A percentile compares a stretch with the other conserved stretches of the same genome.
Evolutionary conservation across 1,140 invertebrate genomes (phyloP).

Genomic region (Chironomus striatipennis): DNA sequence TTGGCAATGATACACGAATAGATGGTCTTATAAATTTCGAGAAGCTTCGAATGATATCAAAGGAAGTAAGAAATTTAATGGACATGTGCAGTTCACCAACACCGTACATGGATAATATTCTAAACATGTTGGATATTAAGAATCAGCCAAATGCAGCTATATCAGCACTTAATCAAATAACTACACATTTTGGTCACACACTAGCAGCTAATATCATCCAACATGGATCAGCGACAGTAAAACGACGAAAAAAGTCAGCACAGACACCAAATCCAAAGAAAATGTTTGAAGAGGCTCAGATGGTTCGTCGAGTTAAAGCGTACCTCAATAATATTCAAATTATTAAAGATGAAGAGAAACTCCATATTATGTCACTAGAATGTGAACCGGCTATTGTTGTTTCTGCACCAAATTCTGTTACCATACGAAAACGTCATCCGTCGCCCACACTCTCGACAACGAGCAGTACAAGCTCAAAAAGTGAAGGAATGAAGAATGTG

Average conservation of each 20-base stretch:
- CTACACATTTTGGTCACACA: slow-evolving; percentile 47
- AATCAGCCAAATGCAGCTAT: slow-evolving; percentile 76
- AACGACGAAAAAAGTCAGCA: slow-evolving; percentile 81
- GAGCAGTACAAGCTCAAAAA: slow-evolving; percentile 79
- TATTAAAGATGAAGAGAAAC: slow-evolving; percentile 76
- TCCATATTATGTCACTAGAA: slow-evolving; percentile 80
- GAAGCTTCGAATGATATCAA: slow-evolving; percentile 96
- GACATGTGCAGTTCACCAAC: slow-evolving; percentile 91
- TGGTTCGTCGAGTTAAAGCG: slow-evolving; percentile 91
- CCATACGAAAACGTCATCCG: slow-evolving; percentile 62
- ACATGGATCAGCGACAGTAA: slow-evolving; percentile 73
- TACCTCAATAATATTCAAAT: slow-evolving; percentile 87
- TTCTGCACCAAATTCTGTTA: slow-evolving; percentile 37
- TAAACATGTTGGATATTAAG: slow-evolving; percentile 74
- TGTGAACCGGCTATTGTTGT: slow-evolving; percentile 64
- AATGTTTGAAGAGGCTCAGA: slow-evolving; percentile 98
- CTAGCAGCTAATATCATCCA: slow-evolving; percentile 30
- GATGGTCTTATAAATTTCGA: slow-evolving; percentile 96
- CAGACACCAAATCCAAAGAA: slow-evolving; percentile 91
- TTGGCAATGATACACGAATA: slow-evolving; percentile 92
- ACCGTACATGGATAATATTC: slow-evolving; percentile 54
- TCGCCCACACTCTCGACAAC: slow-evolving; percentile 84
- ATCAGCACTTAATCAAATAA: slow-evolving; percentile 81
- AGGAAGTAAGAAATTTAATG: slow-evolving; percentile 87
- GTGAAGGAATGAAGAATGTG: slow-evolving; percentile 54